A percentile compares a stretch with the other conserved stretches of the same genome.
These are phyloP conservation scores for Atta colombica DNA, from an alignment of 1,140 invertebrate species.

Conservation along the genomic window DNA sequence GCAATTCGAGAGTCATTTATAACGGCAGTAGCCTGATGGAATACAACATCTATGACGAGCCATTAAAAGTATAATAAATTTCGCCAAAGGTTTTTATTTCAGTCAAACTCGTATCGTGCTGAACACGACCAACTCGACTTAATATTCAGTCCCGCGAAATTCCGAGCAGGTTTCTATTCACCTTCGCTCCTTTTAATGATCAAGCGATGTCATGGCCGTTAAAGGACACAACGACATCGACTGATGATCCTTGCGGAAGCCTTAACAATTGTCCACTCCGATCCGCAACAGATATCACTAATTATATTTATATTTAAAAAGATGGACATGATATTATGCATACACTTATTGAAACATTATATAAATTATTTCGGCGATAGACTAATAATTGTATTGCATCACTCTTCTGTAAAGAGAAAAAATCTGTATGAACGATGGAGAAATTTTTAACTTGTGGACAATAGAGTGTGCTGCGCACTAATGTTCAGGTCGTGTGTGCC, in stretches of 20 bases:
- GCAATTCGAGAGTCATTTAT: constrained; percentile 12
- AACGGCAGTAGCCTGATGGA: constrained; percentile 7
- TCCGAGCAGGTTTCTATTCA: constrained; percentile 19
- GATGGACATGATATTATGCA: neutral
- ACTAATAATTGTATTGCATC: neutral
- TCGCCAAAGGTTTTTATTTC: constrained; percentile 16
- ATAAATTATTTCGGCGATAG: neutral
- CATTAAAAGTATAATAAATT: constrained; percentile 21
- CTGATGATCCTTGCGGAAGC: neutral
- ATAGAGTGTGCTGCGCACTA: constrained; percentile 29
- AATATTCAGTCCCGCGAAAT: constrained; percentile 34
- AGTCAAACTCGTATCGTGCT: too few relatives aligned
- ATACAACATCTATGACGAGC: constrained; percentile 6
- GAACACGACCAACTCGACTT: neutral
- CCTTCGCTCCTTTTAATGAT: neutral
- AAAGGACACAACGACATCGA: constrained; percentile 14
- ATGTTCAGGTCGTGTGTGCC: neutral
- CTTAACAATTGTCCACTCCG: neutral
- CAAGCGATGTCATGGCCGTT: constrained; percentile 9
- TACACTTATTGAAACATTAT: neutral
- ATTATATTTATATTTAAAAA: neutral
- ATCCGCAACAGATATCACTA: neutral
- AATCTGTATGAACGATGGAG: neutral
- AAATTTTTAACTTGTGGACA: constrained; percentile 9
- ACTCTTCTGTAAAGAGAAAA: neutral